These are phyloP conservation scores for Nephrotoma flavescens DNA, from an alignment of 2,888 invertebrate genomes.

Conservation along the genomic window DNA sequence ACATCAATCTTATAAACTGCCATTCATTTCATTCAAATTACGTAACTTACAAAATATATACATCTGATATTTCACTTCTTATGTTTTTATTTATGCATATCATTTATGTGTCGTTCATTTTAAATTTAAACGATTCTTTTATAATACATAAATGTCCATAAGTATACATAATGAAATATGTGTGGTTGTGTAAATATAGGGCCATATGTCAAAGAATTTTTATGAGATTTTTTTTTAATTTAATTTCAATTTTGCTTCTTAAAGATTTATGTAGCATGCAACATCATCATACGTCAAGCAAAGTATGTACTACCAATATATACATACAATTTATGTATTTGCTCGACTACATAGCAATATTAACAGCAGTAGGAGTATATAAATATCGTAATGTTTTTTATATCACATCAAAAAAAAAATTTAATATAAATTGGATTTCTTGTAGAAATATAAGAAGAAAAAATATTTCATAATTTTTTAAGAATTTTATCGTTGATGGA, in stretches of 20 bases:
- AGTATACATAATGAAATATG: not conserved
- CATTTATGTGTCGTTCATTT: not conserved
- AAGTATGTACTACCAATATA: not conserved
- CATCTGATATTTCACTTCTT: not conserved
- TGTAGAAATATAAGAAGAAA: not conserved
- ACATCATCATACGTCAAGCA: not conserved
- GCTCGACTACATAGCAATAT: not conserved
- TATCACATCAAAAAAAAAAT: not conserved
- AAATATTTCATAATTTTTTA: not conserved
- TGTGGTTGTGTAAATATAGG: not conserved
- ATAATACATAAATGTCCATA: not conserved
- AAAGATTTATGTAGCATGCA: not conserved
- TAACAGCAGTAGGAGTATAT: not conserved
- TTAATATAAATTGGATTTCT: not conserved
- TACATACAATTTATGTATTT: not conserved
- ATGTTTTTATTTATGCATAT: not conserved
- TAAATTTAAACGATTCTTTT: not conserved
- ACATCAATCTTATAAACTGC: not conserved
- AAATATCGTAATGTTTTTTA: not conserved
- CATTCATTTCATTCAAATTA: not conserved
- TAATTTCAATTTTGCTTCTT: not conserved
- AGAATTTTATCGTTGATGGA: not conserved
- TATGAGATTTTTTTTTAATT: not conserved
- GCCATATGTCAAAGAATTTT: not conserved
- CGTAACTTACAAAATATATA: not conserved